These are phyloP conservation scores for Ridgeia piscesae DNA, from an alignment of 1,140 invertebrate species.

Conservation along the genomic window DNA sequence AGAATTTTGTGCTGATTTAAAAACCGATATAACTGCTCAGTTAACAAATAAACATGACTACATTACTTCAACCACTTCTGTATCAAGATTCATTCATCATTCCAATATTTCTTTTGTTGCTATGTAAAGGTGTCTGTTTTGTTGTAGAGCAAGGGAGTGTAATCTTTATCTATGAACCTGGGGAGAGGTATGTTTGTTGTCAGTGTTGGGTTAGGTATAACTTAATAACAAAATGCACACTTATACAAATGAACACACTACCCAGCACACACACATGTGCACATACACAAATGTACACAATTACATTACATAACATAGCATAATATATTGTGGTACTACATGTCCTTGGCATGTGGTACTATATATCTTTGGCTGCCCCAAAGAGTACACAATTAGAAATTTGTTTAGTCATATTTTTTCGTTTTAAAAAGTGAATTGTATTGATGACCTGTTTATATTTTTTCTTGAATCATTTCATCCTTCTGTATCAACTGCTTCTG, in stretches of 20 bases:
- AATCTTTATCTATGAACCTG: constrained; percentile 40
- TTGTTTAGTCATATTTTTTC: neutral
- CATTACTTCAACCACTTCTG: neutral
- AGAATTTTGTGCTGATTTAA: neutral
- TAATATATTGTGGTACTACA: too few species aligned
- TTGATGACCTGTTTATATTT: neutral
- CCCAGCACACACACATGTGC: neutral
- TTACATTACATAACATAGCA: too few species aligned
- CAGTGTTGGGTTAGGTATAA: neutral
- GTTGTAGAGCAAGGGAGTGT: constrained; percentile 41
- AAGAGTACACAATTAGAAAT: neutral
- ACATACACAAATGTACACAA: neutral
- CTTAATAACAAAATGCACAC: neutral
- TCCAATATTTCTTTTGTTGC: constrained; percentile 14
- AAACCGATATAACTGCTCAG: neutral
- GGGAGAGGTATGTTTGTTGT: constrained; percentile 6
- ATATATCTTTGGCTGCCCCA: neutral
- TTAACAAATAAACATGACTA: neutral
- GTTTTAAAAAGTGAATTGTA: neutral
- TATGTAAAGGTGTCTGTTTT: constrained; percentile 24
- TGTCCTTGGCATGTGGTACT: too few species aligned
- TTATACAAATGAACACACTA: neutral
- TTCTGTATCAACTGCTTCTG: constrained; percentile 15
- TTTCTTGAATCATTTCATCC: neutral
- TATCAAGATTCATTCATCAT: constrained; percentile 7